phyloP scores from a whole-genome alignment of 2,113 vertebrate genomes.

The Halcyon malimbica region DNA sequence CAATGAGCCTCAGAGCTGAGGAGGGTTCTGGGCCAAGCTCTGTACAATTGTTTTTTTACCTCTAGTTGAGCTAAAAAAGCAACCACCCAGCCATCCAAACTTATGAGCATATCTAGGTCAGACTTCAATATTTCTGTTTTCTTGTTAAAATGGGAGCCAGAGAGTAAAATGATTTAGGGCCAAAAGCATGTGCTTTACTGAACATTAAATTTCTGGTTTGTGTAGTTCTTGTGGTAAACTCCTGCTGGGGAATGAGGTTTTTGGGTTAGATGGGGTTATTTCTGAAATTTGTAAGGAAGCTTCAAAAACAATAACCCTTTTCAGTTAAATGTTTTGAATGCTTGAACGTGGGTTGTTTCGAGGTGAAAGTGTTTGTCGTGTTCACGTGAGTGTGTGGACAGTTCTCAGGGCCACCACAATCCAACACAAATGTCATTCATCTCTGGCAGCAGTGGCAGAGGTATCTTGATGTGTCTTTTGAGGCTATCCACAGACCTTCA shows the following conservation, averaged over 20 bases:
- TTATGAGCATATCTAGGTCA: not conserved
- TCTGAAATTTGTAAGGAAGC: not conserved
- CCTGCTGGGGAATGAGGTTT: not conserved
- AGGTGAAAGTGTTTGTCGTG: not conserved
- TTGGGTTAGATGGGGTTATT: not conserved
- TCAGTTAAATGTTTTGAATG: not conserved
- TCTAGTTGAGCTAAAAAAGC: not conserved
- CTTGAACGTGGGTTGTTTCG: not conserved
- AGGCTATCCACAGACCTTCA: too few species aligned
- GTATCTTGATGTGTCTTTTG: not conserved
- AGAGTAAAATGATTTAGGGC: not conserved
- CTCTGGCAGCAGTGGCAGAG: not conserved
- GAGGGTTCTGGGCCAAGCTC: not conserved
- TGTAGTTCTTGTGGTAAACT: not conserved
- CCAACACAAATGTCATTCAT: not conserved
- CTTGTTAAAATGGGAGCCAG: not conserved
- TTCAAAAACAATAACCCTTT: not conserved
- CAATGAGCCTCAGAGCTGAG: not conserved
- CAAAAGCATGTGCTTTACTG: not conserved
- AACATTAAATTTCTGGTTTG: not conserved
- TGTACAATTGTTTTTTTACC: not conserved
- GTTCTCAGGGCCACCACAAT: fast-evolving
- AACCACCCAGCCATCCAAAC: not conserved
- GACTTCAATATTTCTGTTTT: not conserved
- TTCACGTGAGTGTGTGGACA: not conserved